These are phyloP conservation scores for Turnix velox DNA, from an alignment of 2,113 vertebrate species.

Conservation along the genomic window DNA sequence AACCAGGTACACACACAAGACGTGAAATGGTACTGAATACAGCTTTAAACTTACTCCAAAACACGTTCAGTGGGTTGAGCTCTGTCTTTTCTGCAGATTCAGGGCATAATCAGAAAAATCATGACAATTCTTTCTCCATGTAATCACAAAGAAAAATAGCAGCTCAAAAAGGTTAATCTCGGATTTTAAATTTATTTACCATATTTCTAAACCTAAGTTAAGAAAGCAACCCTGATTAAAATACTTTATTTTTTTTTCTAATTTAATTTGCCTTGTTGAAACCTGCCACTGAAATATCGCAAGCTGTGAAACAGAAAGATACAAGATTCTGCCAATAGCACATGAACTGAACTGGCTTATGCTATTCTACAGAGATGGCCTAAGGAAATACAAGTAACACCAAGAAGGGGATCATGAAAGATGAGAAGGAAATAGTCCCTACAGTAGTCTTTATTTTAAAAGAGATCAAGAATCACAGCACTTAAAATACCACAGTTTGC, in stretches of 20 bases:
- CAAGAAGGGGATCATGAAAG: background rate
- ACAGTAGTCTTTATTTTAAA: background rate
- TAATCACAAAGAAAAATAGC: background rate
- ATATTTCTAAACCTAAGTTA: background rate
- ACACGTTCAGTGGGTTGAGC: background rate
- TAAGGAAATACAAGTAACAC: background rate
- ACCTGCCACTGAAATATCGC: background rate
- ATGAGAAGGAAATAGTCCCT: background rate
- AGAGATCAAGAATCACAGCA: background rate
- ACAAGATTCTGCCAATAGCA: background rate
- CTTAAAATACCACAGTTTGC: background rate
- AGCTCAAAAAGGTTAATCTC: background rate
- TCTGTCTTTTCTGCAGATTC: background rate
- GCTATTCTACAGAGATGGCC: background rate
- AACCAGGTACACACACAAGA: background rate
- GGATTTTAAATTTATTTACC: background rate
- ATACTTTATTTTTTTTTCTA: background rate
- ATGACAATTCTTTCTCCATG: background rate
- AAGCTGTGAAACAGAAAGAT: background rate
- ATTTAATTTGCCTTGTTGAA: background rate
- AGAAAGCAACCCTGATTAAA: background rate
- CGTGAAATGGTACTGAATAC: background rate
- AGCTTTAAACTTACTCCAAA: background rate
- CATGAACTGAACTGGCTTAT: background rate
- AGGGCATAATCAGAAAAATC: background rate